Percentiles rank a stretch among this genome's conserved stretches.
Evolutionary conservation across 2,888 invertebrate species (phyloP).

Genomic region (Cerastoderma edule): DNA sequence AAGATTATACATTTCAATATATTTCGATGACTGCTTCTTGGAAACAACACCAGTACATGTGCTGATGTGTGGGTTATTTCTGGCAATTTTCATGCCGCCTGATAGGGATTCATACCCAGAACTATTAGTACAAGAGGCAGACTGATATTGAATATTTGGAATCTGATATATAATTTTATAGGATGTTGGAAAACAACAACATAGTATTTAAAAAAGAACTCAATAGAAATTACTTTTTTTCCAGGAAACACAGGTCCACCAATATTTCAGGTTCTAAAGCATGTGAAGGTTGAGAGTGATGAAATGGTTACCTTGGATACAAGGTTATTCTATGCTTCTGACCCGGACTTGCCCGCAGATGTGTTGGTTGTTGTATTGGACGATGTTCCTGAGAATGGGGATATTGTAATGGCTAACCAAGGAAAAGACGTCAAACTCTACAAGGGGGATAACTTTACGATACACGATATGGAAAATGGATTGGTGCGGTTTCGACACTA

Average conservation of each 20-base stretch:
- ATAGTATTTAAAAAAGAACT: too few relatives aligned
- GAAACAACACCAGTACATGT: too few relatives aligned
- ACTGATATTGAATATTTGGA: too few relatives aligned
- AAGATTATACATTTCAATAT: too few relatives aligned
- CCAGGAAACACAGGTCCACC: constrained; percentile 66
- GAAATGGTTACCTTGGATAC: constrained; percentile 58
- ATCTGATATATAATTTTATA: too few relatives aligned
- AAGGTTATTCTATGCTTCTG: constrained; percentile 65
- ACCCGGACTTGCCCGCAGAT: constrained; percentile 69
- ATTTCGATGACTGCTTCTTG: too few relatives aligned
- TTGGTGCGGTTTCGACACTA: constrained; percentile 68
- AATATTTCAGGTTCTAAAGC: constrained; percentile 62
- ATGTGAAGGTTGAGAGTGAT: constrained; percentile 63
- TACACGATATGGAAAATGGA: constrained; percentile 63
- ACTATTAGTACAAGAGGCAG: too few relatives aligned
- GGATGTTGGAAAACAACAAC: too few relatives aligned
- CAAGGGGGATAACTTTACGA: constrained; percentile 62
- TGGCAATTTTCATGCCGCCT: too few relatives aligned
- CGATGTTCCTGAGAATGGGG: constrained; percentile 63
- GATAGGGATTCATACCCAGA: too few relatives aligned
- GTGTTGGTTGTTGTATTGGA: constrained; percentile 63
- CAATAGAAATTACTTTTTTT: too few relatives aligned
- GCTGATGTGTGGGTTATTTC: too few relatives aligned
- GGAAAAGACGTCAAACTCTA: constrained; percentile 65
- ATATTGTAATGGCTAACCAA: constrained; percentile 59